Evolutionary conservation across 2,888 invertebrate genomes (phyloP).

Genomic region (Trissoscelio sp.): DNA sequence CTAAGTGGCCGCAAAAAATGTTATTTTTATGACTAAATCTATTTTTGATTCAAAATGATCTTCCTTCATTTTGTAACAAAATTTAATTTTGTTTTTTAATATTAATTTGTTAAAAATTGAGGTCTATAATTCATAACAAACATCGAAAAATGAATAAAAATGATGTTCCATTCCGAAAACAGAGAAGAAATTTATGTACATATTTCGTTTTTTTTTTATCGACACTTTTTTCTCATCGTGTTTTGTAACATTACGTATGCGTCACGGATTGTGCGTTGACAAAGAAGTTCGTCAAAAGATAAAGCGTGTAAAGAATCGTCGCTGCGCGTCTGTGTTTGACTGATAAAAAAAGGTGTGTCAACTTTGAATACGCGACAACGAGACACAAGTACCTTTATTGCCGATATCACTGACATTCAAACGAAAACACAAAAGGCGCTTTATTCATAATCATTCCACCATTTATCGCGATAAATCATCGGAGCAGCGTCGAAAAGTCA

Average conservation of each 20-base stretch:
- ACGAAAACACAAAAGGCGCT: slow-evolving; percentile 65
- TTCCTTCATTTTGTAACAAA: no score
- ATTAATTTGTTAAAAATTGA: no score
- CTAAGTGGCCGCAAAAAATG: slow-evolving; percentile 33
- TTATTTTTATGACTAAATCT: slow-evolving; percentile 49
- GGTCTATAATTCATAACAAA: slow-evolving; percentile 28
- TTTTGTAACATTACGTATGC: slow-evolving; percentile 63
- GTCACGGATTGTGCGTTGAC: slow-evolving; percentile 67
- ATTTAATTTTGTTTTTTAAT: no score
- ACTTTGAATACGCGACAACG: slow-evolving; percentile 58
- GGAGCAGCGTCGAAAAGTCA: slow-evolving; percentile 46
- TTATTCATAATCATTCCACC: slow-evolving; percentile 63
- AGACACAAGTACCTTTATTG: slow-evolving; percentile 62
- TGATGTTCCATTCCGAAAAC: slow-evolving; percentile 21
- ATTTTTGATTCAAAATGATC: no score
- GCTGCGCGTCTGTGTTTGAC: slow-evolving; percentile 58
- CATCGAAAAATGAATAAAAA: slow-evolving; percentile 1
- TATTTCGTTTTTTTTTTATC: slow-evolving; percentile 52
- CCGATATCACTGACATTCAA: slow-evolving; percentile 59
- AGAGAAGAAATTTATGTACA: slow-evolving; percentile 58
- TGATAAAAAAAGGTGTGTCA: slow-evolving; percentile 67
- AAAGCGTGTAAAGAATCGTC: slow-evolving; percentile 64
- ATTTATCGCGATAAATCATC: slow-evolving; percentile 62
- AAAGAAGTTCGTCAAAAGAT: slow-evolving; percentile 68
- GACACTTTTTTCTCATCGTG: slow-evolving; percentile 19